Percentiles rank a stretch among this genome's conserved stretches.
Conservation (phyloP, 2,888 invertebrate species). For the Thyatira batis region DNA sequence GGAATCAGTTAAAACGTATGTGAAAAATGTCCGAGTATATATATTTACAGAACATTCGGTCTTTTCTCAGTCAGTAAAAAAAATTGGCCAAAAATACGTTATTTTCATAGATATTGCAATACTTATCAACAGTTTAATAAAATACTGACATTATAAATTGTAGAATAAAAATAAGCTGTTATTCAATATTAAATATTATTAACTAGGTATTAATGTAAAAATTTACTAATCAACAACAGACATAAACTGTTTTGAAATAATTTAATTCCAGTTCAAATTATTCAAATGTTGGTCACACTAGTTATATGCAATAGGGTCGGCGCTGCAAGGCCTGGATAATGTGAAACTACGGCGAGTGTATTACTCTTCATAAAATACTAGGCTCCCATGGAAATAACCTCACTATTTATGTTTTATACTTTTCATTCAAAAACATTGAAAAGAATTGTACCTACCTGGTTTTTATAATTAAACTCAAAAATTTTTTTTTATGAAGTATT, state of each 20-base stretch:
- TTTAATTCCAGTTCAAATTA: not conserved
- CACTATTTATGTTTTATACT: not conserved
- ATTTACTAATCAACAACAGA: no score
- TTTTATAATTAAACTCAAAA: not conserved
- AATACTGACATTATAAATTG: no score
- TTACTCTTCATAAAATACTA: conserved; percentile 26
- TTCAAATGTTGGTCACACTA: conserved; percentile 23
- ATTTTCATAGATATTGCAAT: no score
- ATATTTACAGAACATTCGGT: no score
- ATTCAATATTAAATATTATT: no score
- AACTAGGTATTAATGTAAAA: no score
- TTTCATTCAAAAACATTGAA: not conserved
- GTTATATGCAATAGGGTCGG: conserved; percentile 20
- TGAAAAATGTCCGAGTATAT: no score
- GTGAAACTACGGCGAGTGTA: conserved; percentile 53
- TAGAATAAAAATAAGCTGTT: no score
- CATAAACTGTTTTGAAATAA: not conserved
- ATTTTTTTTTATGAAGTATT: not conserved
- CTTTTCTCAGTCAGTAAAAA: no score
- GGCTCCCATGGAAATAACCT: conserved; percentile 2
- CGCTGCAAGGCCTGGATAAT: conserved; percentile 26
- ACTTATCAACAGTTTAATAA: no score
- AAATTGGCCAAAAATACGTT: no score
- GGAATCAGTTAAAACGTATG: no score
- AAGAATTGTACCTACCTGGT: not conserved